These are phyloP conservation scores for Pilophorus perplexus DNA, from an alignment of 2,888 invertebrate genomes.

Conservation along the genomic window DNA sequence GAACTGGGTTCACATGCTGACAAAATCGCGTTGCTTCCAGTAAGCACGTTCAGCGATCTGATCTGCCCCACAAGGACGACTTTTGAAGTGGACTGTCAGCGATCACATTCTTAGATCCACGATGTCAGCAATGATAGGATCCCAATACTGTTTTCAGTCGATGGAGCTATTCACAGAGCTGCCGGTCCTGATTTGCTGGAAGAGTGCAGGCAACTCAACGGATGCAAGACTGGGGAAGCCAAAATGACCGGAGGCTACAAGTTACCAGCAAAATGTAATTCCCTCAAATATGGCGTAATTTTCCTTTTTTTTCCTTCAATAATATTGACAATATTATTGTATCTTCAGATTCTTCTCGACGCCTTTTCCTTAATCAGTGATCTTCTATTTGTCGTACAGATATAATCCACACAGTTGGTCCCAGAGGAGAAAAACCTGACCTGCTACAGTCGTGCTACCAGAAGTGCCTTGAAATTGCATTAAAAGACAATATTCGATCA, in stretches of 20 bases:
- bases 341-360: not conserved
- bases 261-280: conserved; percentile 79
- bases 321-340: too few species aligned
- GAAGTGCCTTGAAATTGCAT: conserved; percentile 61
- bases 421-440: conserved; percentile 67
- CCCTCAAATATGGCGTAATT: not conserved
- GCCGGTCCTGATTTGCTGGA: conserved; percentile 68
- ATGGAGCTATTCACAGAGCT: conserved; percentile 82
- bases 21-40: too few species aligned
- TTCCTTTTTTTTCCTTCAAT: too few species aligned
- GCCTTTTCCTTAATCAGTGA: not conserved
- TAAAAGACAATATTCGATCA: conserved; percentile 60
- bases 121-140: too few species aligned
- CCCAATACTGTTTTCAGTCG: too few species aligned
- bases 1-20: too few species aligned
- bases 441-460: conserved; percentile 68
- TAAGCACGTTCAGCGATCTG: too few species aligned
- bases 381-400: conserved; percentile 60
- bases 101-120: too few species aligned
- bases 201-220: conserved; percentile 69
- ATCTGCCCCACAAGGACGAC: too few species aligned
- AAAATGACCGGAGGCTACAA: conserved; percentile 79
- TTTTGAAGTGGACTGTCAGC: too few species aligned
- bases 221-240: conserved; percentile 79
- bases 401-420: conserved; percentile 88